Evolutionary conservation across 2,113 vertebrate species (phyloP).

Genomic region (Pseudorhombus dupliciocellatus): DNA sequence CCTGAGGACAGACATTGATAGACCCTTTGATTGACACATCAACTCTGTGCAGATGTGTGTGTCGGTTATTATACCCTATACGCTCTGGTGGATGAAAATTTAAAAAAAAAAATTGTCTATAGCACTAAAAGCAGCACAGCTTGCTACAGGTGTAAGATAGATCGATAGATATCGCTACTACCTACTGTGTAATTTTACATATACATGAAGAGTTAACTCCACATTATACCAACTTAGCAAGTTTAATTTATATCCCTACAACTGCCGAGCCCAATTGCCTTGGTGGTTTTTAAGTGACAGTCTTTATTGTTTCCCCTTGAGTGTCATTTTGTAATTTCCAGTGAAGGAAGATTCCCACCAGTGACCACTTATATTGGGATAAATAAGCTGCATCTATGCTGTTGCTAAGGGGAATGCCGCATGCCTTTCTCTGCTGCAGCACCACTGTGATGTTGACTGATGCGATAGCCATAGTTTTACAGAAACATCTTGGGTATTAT

Average conservation of each 20-base stretch:
- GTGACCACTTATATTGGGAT: neutral
- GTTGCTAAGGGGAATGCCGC: neutral
- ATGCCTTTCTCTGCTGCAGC: neutral
- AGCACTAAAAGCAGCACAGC: neutral
- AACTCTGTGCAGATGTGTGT: conserved; percentile 40
- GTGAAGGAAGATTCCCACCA: conserved; percentile 2
- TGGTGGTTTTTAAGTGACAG: neutral
- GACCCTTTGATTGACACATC: conserved; percentile 77
- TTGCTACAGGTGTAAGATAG: neutral
- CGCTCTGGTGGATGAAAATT: neutral
- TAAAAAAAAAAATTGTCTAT: neutral
- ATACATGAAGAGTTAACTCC: conserved; percentile 1
- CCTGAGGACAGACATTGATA: conserved; percentile 74
- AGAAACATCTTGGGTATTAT: neutral
- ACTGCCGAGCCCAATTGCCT: neutral
- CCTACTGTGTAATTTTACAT: neutral
- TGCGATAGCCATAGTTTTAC: neutral
- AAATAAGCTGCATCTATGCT: neutral
- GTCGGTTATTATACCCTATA: conserved; percentile 28
- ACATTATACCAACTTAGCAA: neutral
- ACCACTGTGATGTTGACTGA: neutral
- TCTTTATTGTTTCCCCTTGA: neutral
- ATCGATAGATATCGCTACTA: conserved; percentile 7
- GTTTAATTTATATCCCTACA: neutral
- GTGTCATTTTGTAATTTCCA: conserved; percentile 1